Base-by-base conservation (phyloP, 2,797 vertebrate species). In the Diglossa cyanea region DNA sequence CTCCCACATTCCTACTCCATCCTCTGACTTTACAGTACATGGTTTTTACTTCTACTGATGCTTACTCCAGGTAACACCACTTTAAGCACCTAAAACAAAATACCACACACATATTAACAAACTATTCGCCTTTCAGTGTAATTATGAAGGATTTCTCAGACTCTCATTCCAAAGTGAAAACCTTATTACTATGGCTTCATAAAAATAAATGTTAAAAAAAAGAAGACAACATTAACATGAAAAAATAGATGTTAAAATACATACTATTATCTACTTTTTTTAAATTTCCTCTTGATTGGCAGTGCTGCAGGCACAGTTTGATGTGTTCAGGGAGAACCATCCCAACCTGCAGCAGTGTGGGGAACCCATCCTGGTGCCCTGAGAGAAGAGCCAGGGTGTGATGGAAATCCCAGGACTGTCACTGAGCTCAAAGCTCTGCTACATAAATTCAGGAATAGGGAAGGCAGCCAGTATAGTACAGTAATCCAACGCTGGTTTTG, bases 331-430 rank as follows among this genome's bases (percentile, higher is more conserved):
- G 28, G 57, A n/a, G 40, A 83, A 35, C 24, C 25, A 61, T 16
- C 23, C 40, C 62, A 50, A 4, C 26, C 9, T 0, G 19, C 1
- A 51, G 50, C n/a, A 54, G 8, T 1, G 30, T 9, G 42, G 37
- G 48, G 7, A 79, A 58, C 31, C 45, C 70, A 7, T 14, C 50
- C 66, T 40, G 23, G 51, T 35, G 13, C 11, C 11, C 28, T 21
- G 23, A 17, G 28, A 47, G 31, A 39, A 26, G 30, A 17, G 28
- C 37, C 45, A 82, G 62, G n/a, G 35, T 1, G 2, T 25, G 44
- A 70, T 0, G 31, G 37, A 55, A 70, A 76, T 23, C 53, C 73
- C 23, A 90, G 17, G 10, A 60, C 13, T 39, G 18, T 8, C 39
- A 40, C 39, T 35, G 39, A 70, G 47, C 30, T 57, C 75, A 79